Percentiles rank a stretch among this genome's conserved stretches.
These are phyloP conservation scores for Chionis minor DNA, from an alignment of 2,113 vertebrate genomes.

Conservation along the genomic window DNA sequence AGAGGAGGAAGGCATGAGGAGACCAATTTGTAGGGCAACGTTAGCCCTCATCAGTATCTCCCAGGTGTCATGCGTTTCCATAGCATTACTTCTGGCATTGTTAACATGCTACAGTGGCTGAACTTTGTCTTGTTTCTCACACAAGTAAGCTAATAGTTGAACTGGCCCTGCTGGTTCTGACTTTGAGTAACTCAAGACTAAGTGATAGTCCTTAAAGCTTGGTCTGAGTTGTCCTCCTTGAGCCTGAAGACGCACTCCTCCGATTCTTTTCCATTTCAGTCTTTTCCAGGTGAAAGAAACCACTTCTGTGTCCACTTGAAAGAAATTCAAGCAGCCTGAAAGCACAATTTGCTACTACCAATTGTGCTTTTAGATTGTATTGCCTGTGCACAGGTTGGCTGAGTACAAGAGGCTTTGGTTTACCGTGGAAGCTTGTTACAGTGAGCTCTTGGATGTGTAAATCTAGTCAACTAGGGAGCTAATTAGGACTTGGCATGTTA, in stretches of 20 bases:
- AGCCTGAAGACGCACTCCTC: background rate
- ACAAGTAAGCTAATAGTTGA: background rate
- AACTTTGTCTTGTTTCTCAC: background rate
- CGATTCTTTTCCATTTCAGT: background rate
- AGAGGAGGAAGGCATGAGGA: background rate
- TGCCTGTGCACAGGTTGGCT: background rate
- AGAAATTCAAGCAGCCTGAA: background rate
- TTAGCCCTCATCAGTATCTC: background rate
- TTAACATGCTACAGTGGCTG: fast-evolving
- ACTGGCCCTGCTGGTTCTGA: background rate
- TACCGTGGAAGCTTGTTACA: background rate
- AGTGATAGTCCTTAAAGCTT: background rate
- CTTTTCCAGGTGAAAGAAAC: background rate
- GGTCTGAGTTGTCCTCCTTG: background rate
- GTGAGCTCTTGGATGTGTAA: background rate
- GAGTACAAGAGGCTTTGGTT: background rate
- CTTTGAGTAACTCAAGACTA: background rate
- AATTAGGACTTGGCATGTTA: background rate
- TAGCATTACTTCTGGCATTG: background rate
- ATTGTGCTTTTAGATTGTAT: background rate
- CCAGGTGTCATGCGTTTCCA: background rate
- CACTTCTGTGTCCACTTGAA: background rate
- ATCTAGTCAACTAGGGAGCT: background rate
- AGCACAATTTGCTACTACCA: background rate
- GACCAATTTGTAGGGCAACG: background rate